These are phyloP conservation scores for Stomorhina lunata DNA, from an alignment of 2,888 invertebrate genomes.

Conservation along the genomic window DNA sequence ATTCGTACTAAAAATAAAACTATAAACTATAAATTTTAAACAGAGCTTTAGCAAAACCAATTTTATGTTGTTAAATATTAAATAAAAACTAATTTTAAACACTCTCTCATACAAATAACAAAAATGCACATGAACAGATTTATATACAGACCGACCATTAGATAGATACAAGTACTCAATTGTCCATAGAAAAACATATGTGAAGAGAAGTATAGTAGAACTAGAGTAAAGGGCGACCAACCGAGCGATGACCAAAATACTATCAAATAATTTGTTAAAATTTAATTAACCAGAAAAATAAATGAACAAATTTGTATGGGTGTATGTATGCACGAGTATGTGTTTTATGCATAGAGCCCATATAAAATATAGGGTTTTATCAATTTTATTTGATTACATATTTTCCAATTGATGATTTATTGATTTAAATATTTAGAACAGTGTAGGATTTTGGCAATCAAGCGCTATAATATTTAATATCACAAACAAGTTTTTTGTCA, in stretches of 20 bases:
- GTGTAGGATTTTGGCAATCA: too few species aligned
- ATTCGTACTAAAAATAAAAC: slow-evolving; percentile 29
- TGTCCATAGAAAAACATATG: not conserved
- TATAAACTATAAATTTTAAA: slow-evolving; percentile 24
- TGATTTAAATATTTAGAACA: too few species aligned
- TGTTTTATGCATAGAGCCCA: too few species aligned
- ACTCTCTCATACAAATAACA: not conserved
- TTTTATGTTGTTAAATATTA: slow-evolving; percentile 38
- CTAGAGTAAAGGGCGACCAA: not conserved
- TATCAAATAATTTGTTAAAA: slow-evolving; percentile 68
- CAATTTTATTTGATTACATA: too few species aligned
- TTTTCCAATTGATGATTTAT: too few species aligned
- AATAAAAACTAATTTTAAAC: slow-evolving; percentile 44
- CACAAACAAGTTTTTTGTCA: too few species aligned
- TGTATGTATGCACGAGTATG: too few species aligned
- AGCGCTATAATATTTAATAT: too few species aligned
- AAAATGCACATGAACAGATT: not conserved
- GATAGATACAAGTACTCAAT: not conserved
- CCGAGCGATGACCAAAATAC: slow-evolving; percentile 47
- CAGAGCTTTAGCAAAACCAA: slow-evolving; percentile 10
- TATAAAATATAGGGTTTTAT: too few species aligned
- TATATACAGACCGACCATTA: not conserved
- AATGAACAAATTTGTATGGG: slow-evolving; percentile 23
- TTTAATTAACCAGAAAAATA: slow-evolving; percentile 68
- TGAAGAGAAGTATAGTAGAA: not conserved